Base-by-base conservation (phyloP, 35 echinoderm and acorn worm species). In the Ophiothrix spiculata region DNA sequence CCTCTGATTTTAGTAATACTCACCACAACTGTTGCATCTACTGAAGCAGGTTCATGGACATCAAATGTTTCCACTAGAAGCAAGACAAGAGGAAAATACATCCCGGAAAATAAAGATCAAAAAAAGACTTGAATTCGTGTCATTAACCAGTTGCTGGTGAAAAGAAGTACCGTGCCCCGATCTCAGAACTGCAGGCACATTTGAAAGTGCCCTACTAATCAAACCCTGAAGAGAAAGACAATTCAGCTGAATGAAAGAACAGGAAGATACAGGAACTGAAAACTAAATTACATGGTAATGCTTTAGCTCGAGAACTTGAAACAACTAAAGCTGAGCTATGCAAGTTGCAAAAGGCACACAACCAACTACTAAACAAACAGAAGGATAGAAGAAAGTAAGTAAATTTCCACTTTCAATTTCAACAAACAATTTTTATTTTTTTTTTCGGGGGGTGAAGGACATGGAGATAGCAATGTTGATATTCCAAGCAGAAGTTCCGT, bases 171-270 rank as follows among this genome's bases (percentile, higher is more conserved):
- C 33, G 35, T 0, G 25, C 78, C 25, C 36, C 40, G 75, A 81
- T 89, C 33, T 74, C 38, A 3, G 60, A 89, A 82, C 42, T 89
- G 25, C 64, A 32, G 49, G 33, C 54, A 74, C 77, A 81, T 38
- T 82, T 89, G 37, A 82, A 82, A 89, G 75, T 79, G 28, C 87
- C 87, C 25, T 82, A 82, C 75, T 32, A 89, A 89, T 74, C 87
- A 89, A 45, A 33, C 87, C 49, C 56, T 89, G 39, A 89, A 89
- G 79, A 89, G 87, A 82, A 81, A 89, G 31, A 38, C 78, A 78
- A 28, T n/a, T 15, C 74, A 49, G 23, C 19, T 87, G 75, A 46
- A 6, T 79, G 39, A 39, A 89, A 74, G 79, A 46, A 89, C 36
- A 81, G 54, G 35, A 56, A 41, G 33, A 81, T 89, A 31, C n/a